Conservation (phyloP, 2,888 invertebrate species). For the Orchesella flavescens region DNA sequence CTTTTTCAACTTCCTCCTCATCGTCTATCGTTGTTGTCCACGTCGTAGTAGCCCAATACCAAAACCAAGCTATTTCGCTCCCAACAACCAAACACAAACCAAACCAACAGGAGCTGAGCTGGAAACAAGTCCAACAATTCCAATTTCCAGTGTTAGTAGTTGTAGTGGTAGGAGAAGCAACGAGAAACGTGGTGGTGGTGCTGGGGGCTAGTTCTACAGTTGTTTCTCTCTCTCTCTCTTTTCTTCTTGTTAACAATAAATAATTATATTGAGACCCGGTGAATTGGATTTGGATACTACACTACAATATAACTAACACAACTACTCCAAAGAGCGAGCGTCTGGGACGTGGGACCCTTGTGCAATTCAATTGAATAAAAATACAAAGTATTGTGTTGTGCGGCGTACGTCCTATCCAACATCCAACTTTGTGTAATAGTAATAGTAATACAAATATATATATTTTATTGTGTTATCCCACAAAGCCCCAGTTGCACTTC, state of each 20-base stretch:
- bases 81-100: neutral
- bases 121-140: neutral
- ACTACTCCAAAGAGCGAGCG: too few relatives aligned
- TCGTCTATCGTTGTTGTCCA: neutral
- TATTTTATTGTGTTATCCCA: too few relatives aligned
- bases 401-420: too few relatives aligned
- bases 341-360: constrained; percentile 6
- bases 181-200: constrained; percentile 2
- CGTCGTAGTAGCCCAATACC: too few relatives aligned
- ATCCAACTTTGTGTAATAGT: too few relatives aligned
- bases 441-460: too few relatives aligned
- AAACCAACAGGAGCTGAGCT: constrained; percentile 1
- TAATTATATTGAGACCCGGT: too few relatives aligned
- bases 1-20: neutral
- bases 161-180: constrained; percentile 12
- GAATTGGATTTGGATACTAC: too few relatives aligned
- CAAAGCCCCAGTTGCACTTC: too few relatives aligned
- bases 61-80: neutral
- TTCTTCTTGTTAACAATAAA: neutral
- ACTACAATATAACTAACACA: neutral
- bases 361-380: neutral
- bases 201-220: neutral
- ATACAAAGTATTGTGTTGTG: too few relatives aligned
- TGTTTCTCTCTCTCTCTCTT: neutral
- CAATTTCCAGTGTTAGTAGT: neutral